Percentiles rank a stretch among this genome's conserved stretches.
Conservation (phyloP, 2,888 invertebrate genomes). For the Rhamnusium bicolor region DNA sequence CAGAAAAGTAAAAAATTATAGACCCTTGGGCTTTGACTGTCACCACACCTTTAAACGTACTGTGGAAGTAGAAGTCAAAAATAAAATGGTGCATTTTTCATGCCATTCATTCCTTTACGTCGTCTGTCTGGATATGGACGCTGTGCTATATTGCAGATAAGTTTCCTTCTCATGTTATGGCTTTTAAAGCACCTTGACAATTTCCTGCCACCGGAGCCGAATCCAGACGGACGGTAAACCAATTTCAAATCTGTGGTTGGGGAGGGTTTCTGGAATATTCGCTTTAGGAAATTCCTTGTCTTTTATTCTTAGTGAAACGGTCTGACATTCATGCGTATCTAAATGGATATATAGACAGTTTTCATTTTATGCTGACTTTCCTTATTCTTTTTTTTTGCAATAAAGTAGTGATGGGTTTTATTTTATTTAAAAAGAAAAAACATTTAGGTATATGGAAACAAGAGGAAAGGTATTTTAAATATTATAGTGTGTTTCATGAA, state of each 20-base stretch:
- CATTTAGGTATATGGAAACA: background rate
- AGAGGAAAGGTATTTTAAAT: background rate
- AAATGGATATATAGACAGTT: background rate
- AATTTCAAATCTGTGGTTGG: slow-evolving; percentile 5
- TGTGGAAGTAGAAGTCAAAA: background rate
- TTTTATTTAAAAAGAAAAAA: background rate
- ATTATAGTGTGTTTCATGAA: no score
- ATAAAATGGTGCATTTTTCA: background rate
- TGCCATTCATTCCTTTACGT: background rate
- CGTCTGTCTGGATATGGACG: background rate
- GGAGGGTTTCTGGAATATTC: background rate
- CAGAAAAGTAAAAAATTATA: background rate
- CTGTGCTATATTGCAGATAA: background rate
- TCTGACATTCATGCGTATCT: background rate
- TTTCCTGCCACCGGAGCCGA: slow-evolving; percentile 5
- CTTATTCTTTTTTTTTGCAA: background rate
- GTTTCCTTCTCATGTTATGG: background rate
- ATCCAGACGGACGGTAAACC: slow-evolving; percentile 4
- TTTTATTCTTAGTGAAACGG: background rate
- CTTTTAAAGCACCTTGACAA: slow-evolving; percentile 10
- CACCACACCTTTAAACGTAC: background rate
- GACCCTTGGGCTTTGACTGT: background rate
- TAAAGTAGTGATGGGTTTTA: background rate
- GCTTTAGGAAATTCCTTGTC: background rate
- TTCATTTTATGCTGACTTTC: background rate